These are phyloP conservation scores for Crocallis elinguaria DNA, from an alignment of 2,888 invertebrate species.

Conservation along the genomic window DNA sequence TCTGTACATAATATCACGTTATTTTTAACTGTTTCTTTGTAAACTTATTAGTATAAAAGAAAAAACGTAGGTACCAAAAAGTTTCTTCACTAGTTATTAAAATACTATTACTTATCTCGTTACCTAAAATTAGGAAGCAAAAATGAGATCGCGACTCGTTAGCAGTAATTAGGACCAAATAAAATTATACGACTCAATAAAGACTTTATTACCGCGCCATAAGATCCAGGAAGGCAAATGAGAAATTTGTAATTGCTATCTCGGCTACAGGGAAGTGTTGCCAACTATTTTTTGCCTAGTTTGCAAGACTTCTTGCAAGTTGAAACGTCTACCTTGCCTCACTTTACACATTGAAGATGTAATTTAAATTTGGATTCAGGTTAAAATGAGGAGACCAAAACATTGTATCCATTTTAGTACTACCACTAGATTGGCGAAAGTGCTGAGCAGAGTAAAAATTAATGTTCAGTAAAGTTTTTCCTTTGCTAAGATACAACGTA, in stretches of 20 bases:
- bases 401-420: too few species aligned
- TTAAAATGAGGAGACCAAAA: too few species aligned
- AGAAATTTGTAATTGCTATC: conserved; percentile 36
- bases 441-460: too few species aligned
- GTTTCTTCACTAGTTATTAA: too few species aligned
- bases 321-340: neutral
- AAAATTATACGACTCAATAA: conserved; percentile 27
- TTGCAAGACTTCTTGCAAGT: neutral
- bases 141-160: conserved; percentile 11
- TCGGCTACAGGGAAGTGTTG: conserved; percentile 9
- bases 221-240: conserved; percentile 23
- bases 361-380: neutral
- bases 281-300: conserved; percentile 2
- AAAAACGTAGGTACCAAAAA: too few species aligned
- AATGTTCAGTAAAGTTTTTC: too few species aligned
- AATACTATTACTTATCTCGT: neutral
- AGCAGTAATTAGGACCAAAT: conserved; percentile 20
- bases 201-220: conserved; percentile 9
- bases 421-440: too few species aligned
- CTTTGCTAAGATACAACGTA: too few species aligned
- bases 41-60: too few species aligned
- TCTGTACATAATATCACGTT: too few species aligned
- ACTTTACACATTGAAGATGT: neutral
- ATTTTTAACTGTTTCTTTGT: too few species aligned
- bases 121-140: conserved; percentile 6